phyloP scores from a whole-genome alignment of 2,797 vertebrate genomes.

The Alauda arvensis region DNA sequence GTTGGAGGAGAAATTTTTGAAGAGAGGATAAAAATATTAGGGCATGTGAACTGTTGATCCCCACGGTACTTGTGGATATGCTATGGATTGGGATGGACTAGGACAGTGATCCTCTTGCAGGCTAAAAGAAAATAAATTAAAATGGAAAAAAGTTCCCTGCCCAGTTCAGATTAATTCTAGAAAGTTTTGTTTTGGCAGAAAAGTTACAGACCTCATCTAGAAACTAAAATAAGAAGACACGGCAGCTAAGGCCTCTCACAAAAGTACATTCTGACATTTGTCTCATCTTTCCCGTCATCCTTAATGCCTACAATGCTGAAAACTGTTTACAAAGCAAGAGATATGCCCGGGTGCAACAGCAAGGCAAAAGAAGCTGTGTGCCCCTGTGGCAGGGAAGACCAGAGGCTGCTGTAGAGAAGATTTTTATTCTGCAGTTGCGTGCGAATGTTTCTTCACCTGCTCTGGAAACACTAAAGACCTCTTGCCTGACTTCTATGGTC shows the following conservation, averaged over 20 bases:
- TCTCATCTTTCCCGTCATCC: neutral
- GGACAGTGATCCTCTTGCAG: neutral
- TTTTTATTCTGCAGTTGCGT: neutral
- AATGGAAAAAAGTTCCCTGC: neutral
- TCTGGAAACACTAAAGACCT: neutral
- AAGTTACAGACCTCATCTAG: neutral
- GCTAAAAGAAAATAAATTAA: neutral
- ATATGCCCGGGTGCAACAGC: rapidly evolving
- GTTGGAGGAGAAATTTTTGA: neutral
- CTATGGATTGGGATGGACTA: neutral
- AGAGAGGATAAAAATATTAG: neutral
- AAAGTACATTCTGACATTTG: neutral
- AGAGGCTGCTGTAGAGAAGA: neutral
- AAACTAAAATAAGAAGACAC: neutral
- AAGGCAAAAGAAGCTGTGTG: neutral
- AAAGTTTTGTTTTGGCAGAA: neutral
- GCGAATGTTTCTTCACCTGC: neutral
- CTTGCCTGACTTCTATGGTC: neutral
- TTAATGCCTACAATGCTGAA: neutral
- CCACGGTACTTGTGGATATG: neutral
- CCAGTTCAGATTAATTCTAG: constrained; percentile 2
- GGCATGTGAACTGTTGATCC: neutral
- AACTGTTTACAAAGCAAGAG: neutral
- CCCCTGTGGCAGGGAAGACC: neutral
- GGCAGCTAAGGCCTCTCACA: neutral